Base-by-base conservation (phyloP, 2,888 invertebrate genomes). In the Tolmerus cingulatus region DNA sequence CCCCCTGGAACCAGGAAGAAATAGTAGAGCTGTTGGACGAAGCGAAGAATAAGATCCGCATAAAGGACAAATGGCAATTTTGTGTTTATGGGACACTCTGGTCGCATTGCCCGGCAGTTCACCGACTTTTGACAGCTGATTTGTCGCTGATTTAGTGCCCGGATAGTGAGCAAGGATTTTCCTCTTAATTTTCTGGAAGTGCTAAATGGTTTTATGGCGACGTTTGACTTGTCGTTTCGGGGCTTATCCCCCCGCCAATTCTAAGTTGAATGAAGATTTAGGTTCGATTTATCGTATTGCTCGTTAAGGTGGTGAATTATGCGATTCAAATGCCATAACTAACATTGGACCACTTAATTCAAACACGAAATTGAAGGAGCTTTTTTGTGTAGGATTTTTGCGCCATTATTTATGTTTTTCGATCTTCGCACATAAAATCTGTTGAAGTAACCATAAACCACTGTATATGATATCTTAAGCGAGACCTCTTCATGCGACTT, bases 111-210 rank as follows among this genome's bases (percentile, higher is more conserved):
- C 43, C 46, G 46, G 74, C 57, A 57, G 57, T 57, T 57, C 57
- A 46, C 85, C 55, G 37, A 76, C 86, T 55, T 78, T 86, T 77
- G 77, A 77, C 86, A 77, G 57, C 19, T 86, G 51, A 86, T 86
- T 86, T 86, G 77, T 76, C 46, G 55, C n/a, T 57, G 82, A 82
- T 82, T 82, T 82, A 37, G 66, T 82, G 57, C 23, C 9, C 8
- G 57, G 19, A 23, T 57, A 57, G 57, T 57, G 57, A 57, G 57
- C 57, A 79, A 79, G 19, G 79, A 46, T 79, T 79, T 79, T 79
- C 79, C 27, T 79, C 46, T 43, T 79, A 79, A 79, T 79, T 79
- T 79, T 46, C 46, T 27, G 79, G 37, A 74, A 57, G 74, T 86
- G 40, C 30, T 43, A 37, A 74, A 84, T 66, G 37, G 27, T 34